Evolutionary conservation across 2,888 invertebrate species (phyloP).

Genomic region (Tenthredo mesomela): DNA sequence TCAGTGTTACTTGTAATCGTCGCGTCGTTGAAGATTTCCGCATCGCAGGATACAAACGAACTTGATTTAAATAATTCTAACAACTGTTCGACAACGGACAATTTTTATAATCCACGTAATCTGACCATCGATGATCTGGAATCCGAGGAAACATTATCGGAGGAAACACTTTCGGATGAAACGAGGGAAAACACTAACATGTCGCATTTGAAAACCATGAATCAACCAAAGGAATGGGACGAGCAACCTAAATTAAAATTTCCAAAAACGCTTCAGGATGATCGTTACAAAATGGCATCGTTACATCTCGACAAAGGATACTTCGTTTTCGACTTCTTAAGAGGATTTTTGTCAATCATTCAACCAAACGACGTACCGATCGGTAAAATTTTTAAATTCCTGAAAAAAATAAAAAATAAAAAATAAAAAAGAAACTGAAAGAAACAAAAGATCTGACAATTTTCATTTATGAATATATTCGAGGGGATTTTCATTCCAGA

Average conservation of each 20-base stretch:
- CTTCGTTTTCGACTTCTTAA: conserved; percentile 83
- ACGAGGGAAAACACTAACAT: conserved; percentile 63
- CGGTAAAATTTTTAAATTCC: conserved; percentile 78
- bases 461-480: conserved; percentile 22
- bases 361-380: conserved; percentile 84
- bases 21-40: conserved; percentile 58
- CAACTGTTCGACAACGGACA: conserved; percentile 67
- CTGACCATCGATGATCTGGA: conserved; percentile 53
- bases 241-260: conserved; percentile 67
- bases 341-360: conserved; percentile 82
- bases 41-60: conserved; percentile 57
- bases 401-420: not conserved
- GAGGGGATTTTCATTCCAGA: conserved; percentile 67
- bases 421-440: too few species aligned
- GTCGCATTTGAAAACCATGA: conserved; percentile 68
- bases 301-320: conserved; percentile 82
- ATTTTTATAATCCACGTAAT: conserved; percentile 53
- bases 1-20: conserved; percentile 58
- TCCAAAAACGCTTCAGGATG: conserved; percentile 68
- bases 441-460: not conserved
- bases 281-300: conserved; percentile 74
- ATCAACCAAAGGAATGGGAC: conserved; percentile 66
- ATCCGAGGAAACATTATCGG: conserved; percentile 48
- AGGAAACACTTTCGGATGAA: conserved; percentile 56
- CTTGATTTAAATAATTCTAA: conserved; percentile 56